Conservation (phyloP, 2,113 vertebrate species). For the Amphilophus citrinellus region DNA sequence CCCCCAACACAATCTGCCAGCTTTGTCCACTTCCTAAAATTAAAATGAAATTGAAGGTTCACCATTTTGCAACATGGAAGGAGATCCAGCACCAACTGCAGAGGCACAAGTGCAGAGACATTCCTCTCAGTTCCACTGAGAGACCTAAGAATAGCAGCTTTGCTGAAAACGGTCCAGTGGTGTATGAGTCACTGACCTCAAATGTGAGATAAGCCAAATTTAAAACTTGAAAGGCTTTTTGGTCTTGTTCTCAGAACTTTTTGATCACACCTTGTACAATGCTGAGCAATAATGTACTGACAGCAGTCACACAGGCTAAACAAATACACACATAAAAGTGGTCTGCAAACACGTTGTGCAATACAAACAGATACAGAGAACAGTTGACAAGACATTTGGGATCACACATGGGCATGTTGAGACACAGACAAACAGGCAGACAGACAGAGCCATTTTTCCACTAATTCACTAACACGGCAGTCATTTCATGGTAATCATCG, state of each 20-base stretch:
- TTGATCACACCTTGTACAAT: slow-evolving; percentile 6
- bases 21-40: too few species aligned
- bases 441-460: slow-evolving; percentile 59
- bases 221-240: not conserved
- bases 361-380: slow-evolving; percentile 49
- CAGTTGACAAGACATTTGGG: slow-evolving; percentile 54
- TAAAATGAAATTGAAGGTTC: not conserved
- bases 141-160: not conserved
- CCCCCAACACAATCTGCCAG: too few species aligned
- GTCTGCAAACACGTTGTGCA: slow-evolving; percentile 45
- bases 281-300: slow-evolving; percentile 44
- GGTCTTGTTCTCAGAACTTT: not conserved
- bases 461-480: slow-evolving; percentile 57
- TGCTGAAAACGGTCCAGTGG: not conserved
- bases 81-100: not conserved
- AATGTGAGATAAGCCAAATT: not conserved
- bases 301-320: slow-evolving; percentile 47
- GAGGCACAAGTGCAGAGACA: not conserved
- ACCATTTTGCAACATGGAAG: not conserved
- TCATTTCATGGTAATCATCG: slow-evolving; percentile 64
- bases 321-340: slow-evolving; percentile 47
- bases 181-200: not conserved
- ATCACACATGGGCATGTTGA: slow-evolving; percentile 44
- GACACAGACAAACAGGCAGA: slow-evolving; percentile 51
- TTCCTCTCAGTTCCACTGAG: not conserved